Evolutionary conservation across 2,888 invertebrate species (phyloP), one percentile per base, ranked within the genome.

Genomic region (Ophraella communa): DNA sequence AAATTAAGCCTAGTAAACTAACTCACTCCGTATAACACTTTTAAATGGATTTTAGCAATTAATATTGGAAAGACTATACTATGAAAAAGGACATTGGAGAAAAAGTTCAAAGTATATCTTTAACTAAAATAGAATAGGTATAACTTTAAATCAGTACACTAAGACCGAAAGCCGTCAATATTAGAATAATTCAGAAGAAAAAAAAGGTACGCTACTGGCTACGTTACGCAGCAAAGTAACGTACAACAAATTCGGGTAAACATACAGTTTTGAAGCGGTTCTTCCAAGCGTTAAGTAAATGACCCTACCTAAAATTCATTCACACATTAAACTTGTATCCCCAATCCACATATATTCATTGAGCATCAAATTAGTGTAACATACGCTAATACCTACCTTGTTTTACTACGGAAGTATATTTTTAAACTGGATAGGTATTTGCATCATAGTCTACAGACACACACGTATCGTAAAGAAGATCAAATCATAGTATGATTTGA

Each of bases 281-380:
- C 23, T 23, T n/a, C 20, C 14, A 33, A 39, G 54, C 54, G 54
- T 54, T 54, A 54, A 18, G 21, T 53, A 53, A 53, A 35, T 11
- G 35, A 54, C 35, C 54, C 39, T 54, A 21, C 45, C 10, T 21
- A 45, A 54, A 54, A 54, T 54, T 21, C 54, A 54, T 54, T 54
- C 54, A 54, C 21, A 33, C 54, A 54, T 54, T 33, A 45, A n/a
- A 35, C 39, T 39, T 33, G n/a, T n/a, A n/a, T n/a, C n/a, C n/a
- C 18, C 30, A 21, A 39, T 21, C 7, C 54, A 20, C n/a, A 10
- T n/a, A n/a, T 39, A 54, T 33, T 23, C 39, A 54, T 35, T 54
- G 54, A 54, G 14, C 39, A 23, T 11, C 21, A 45, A 45, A 45
- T 45, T 45, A 21, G 45, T 45, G 45, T 45, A 11, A 21, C 39